Conservation (phyloP, 37 sponge, comb jelly and placozoan genomes). For the Diacarnus erythraeanus region DNA sequence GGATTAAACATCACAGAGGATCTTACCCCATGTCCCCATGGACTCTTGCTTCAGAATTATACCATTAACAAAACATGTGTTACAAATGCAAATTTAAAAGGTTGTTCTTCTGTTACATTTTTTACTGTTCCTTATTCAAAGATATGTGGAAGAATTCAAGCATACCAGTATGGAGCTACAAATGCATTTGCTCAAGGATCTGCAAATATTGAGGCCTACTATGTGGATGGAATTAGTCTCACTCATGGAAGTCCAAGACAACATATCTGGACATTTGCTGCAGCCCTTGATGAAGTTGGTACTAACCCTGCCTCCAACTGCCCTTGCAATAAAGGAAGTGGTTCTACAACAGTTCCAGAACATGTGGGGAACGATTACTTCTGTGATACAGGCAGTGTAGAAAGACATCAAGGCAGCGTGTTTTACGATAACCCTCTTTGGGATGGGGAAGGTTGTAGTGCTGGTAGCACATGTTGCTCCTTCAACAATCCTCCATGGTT, state of each 20-base stretch:
- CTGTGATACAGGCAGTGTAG: conserved; percentile 9
- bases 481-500: conserved; percentile 30
- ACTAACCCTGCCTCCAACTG: no score
- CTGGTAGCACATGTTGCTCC: not conserved
- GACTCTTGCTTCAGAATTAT: no score
- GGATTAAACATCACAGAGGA: no score
- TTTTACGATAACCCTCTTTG: conserved; percentile 47
- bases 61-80: no score
- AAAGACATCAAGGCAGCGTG: not conserved
- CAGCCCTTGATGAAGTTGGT: no score
- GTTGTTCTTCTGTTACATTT: conserved; percentile 29
- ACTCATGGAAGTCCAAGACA: conserved; percentile 20
- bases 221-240: conserved; percentile 31
- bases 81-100: no score
- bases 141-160: conserved; percentile 54
- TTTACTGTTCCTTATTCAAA: conserved; percentile 21
- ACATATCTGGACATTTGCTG: conserved; percentile 39
- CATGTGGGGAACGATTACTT: conserved; percentile 17
- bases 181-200: conserved; percentile 2
- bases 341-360: not conserved
- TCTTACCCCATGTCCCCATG: no score
- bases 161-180: conserved; percentile 34
- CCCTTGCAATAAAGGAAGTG: no score
- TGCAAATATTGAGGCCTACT: not conserved
- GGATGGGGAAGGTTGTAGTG: conserved; percentile 37